Percentiles rank a stretch among this genome's conserved stretches.
phyloP scores from a whole-genome alignment of 2,113 vertebrate species.

The Patagioenas fasciata region DNA sequence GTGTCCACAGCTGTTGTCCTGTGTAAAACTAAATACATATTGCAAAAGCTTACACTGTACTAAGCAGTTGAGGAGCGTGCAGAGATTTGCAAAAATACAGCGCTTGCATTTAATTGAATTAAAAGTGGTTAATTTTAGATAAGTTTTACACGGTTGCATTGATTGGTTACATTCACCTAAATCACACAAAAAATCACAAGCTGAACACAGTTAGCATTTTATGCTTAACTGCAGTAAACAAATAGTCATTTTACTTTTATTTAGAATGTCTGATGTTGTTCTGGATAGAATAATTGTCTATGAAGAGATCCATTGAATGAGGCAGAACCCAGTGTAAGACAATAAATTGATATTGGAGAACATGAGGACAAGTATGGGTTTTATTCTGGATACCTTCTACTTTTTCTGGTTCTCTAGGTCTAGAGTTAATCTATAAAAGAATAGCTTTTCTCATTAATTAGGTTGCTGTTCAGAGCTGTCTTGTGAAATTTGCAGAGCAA shows the following conservation, averaged over 20 bases:
- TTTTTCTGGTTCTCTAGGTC: not conserved
- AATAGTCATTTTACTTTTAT: not conserved
- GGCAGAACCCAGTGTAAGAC: not conserved
- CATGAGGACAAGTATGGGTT: not conserved
- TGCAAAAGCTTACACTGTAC: not conserved
- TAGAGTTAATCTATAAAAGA: not conserved
- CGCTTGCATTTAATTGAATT: not conserved
- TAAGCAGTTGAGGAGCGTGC: not conserved
- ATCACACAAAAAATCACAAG: not conserved
- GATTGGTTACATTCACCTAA: not conserved
- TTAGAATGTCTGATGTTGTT: not conserved
- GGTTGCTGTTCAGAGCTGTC: not conserved
- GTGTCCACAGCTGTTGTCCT: not conserved
- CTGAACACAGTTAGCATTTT: not conserved
- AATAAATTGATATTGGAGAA: not conserved
- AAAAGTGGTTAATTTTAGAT: not conserved
- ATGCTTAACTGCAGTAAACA: not conserved
- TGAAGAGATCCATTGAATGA: not conserved
- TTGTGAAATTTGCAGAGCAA: conserved; percentile 9
- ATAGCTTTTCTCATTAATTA: conserved; percentile 1
- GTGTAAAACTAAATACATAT: not conserved
- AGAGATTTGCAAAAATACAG: not conserved
- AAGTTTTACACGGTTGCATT: not conserved
- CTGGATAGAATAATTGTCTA: not conserved
- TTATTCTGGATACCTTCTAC: not conserved